These are phyloP conservation scores for Falco cherrug DNA, from an alignment of 2,797 vertebrate genomes.

Conservation along the genomic window DNA sequence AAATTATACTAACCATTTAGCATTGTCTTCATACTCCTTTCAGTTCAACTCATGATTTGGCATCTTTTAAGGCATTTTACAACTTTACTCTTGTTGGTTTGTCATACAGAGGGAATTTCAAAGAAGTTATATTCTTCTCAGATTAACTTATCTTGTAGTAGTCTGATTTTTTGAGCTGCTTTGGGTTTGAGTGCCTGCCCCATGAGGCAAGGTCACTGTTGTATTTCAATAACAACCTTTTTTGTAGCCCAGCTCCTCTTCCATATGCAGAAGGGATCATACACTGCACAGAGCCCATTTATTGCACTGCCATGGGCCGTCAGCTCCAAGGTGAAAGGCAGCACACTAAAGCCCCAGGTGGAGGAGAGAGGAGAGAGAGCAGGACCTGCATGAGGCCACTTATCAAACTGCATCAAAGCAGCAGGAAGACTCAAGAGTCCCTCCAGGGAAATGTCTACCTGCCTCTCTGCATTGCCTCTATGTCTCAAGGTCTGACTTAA, in stretches of 20 bases:
- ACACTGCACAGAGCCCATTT: not conserved
- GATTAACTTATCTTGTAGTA: not conserved
- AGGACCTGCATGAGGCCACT: not conserved
- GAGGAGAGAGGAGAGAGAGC: not conserved
- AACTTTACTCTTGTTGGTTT: fast-evolving
- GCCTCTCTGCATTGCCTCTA: not conserved
- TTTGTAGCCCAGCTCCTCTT: not conserved
- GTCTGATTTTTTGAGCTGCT: not conserved
- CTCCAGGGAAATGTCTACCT: not conserved
- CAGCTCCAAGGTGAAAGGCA: not conserved
- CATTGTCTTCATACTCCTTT: not conserved
- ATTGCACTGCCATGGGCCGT: not conserved
- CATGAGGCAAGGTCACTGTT: not conserved
- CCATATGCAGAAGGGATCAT: not conserved
- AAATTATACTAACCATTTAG: not conserved
- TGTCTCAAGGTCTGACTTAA: not conserved
- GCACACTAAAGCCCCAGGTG: not conserved
- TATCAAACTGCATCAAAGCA: not conserved
- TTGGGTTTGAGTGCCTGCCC: not conserved
- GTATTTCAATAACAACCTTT: not conserved
- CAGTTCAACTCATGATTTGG: not conserved
- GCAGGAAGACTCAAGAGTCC: not conserved
- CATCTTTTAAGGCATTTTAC: not conserved
- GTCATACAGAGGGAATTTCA: not conserved
- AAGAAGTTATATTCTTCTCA: not conserved